Conservation (phyloP, 2,113 vertebrate genomes). For the Pheucticus melanocephalus region DNA sequence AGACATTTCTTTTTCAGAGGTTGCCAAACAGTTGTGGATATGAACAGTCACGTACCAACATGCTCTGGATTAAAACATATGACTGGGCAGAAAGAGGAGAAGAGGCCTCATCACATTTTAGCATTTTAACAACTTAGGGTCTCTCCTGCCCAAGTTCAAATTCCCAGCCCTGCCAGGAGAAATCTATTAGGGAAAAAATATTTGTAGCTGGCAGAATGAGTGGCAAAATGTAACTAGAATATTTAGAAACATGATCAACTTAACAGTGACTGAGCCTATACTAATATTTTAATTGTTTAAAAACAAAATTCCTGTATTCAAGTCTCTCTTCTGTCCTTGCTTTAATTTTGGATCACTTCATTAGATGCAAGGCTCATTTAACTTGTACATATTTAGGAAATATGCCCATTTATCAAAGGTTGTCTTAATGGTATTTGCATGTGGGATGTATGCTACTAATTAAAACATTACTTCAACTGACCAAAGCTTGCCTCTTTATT, state of each 20-base stretch:
- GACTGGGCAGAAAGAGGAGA: background rate
- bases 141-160: background rate
- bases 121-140: background rate
- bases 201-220: background rate
- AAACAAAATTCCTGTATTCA: slow-evolving; percentile 11
- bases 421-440: slow-evolving; percentile 37
- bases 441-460: slow-evolving; percentile 8
- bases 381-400: background rate
- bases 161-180: background rate
- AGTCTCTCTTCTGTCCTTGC: background rate
- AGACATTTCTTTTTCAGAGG: background rate
- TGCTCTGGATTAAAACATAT: background rate
- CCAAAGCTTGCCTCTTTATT: slow-evolving; percentile 19
- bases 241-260: background rate
- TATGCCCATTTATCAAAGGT: slow-evolving; percentile 42
- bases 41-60: background rate
- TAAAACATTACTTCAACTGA: slow-evolving; percentile 56
- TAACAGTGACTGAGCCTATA: background rate
- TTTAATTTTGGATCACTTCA: slow-evolving; percentile 40
- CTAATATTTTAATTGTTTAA: slow-evolving; percentile 3
- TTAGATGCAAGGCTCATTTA: slow-evolving; percentile 43
- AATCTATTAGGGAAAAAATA: background rate
- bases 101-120: background rate
- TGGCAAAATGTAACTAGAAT: slow-evolving; percentile 8
- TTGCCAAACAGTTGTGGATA: background rate